phyloP scores from a whole-genome alignment of 2,888 invertebrate species.

The Flexamia atlantica region DNA sequence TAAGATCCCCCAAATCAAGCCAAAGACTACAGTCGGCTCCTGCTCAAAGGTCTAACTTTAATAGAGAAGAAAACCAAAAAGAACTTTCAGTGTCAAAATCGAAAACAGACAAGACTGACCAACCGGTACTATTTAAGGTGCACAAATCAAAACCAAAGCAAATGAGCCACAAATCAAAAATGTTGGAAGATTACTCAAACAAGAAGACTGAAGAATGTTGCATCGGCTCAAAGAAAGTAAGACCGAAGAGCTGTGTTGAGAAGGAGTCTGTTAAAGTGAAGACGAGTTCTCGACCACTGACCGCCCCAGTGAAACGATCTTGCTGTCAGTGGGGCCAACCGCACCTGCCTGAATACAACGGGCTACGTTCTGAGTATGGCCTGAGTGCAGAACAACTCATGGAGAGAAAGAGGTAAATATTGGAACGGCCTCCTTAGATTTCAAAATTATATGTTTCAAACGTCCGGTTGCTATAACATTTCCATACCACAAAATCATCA shows the following conservation, averaged over 20 bases:
- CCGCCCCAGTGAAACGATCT: conserved; percentile 61
- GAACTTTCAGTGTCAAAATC: conserved; percentile 3
- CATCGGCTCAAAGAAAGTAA: conserved; percentile 12
- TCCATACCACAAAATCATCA: too few species aligned
- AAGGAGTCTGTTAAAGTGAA: conserved; percentile 41
- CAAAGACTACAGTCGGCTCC: conserved; percentile 10
- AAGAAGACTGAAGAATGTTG: conserved; percentile 35
- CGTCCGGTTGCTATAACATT: too few species aligned
- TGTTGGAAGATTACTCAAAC: conserved; percentile 16
- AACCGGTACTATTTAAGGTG: neutral
- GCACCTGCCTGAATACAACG: conserved; percentile 70
- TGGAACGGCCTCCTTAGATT: too few species aligned
- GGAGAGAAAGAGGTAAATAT: conserved; percentile 70
- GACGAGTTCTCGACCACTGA: conserved; percentile 57
- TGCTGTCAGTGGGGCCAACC: conserved; percentile 62
- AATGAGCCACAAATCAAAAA: conserved; percentile 44
- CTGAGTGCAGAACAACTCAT: conserved; percentile 70
- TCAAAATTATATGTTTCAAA: too few species aligned
- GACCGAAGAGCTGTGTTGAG: conserved; percentile 65
- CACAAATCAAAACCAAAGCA: conserved; percentile 28
- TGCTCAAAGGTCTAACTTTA: neutral
- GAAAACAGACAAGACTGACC: conserved; percentile 42
- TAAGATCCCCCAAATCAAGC: conserved; percentile 30
- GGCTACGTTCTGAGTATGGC: conserved; percentile 71
- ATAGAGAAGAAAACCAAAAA: conserved; percentile 9